Conservation (phyloP, 2,797 vertebrate species). For the Pangasius krempfi region DNA sequence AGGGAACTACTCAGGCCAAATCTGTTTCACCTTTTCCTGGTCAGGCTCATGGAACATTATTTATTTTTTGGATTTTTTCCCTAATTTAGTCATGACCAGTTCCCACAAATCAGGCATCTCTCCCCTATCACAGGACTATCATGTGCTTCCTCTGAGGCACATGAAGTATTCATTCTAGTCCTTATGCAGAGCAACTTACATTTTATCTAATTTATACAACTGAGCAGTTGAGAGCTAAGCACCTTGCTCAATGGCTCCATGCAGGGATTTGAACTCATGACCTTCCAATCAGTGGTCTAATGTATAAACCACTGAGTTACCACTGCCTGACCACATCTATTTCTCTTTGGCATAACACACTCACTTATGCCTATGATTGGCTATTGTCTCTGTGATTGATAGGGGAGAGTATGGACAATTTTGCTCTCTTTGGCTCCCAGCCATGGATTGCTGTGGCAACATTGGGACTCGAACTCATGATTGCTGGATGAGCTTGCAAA, state of each 20-base stretch:
- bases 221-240: too few species aligned
- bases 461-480: neutral
- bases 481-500: neutral
- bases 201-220: too few species aligned
- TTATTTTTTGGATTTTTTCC: too few species aligned
- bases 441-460: neutral
- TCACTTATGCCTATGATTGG: neutral
- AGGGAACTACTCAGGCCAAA: neutral
- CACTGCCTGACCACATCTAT: too few species aligned
- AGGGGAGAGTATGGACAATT: neutral
- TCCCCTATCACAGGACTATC: neutral
- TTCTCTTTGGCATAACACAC: neutral
- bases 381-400: neutral
- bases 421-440: neutral
- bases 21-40: neutral
- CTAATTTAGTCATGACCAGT: neutral
- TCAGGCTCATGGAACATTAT: neutral
- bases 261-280: too few species aligned
- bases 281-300: too few species aligned
- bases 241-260: too few species aligned
- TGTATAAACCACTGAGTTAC: too few species aligned
- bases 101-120: neutral
- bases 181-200: too few species aligned
- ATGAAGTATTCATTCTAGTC: too few species aligned
- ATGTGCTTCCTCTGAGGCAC: neutral